Evolutionary conservation across 2,113 vertebrate genomes (phyloP).

Genomic region (Pachycephala philippinensis): DNA sequence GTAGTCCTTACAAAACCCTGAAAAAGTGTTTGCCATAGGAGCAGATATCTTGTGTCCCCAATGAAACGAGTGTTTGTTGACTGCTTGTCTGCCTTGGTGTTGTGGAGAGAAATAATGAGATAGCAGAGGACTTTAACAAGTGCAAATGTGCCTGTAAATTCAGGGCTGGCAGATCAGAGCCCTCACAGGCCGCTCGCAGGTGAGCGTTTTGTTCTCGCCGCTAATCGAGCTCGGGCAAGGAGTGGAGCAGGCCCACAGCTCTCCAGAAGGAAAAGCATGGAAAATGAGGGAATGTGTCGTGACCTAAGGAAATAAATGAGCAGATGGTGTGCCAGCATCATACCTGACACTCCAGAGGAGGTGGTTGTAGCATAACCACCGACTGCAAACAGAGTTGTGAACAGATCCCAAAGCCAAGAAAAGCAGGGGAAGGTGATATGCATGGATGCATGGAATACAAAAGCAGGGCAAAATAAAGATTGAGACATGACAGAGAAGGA

Average conservation of each 20-base stretch:
- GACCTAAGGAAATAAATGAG: constrained; percentile 35
- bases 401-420: neutral
- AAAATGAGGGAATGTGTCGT: neutral
- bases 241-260: neutral
- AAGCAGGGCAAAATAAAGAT: neutral
- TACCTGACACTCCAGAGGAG: constrained; percentile 43
- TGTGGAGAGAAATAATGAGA: constrained; percentile 7
- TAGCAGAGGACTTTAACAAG: neutral
- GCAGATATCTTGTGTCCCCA: neutral
- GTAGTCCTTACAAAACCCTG: neutral
- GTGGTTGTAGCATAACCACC: neutral
- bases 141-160: neutral
- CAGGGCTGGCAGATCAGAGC: neutral
- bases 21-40: neutral
- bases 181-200: neutral
- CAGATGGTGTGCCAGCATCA: constrained; percentile 41
- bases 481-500: neutral
- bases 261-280: neutral
- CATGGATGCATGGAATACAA: neutral
- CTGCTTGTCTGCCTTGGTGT: neutral
- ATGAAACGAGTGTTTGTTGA: neutral
- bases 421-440: neutral
- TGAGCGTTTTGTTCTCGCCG: neutral
- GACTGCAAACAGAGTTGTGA: neutral
- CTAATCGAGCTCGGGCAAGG: neutral